Base-by-base conservation (phyloP, 30 jellyfish, hydroid and myxozoan species). In the Pseudorhiza aurosa region DNA sequence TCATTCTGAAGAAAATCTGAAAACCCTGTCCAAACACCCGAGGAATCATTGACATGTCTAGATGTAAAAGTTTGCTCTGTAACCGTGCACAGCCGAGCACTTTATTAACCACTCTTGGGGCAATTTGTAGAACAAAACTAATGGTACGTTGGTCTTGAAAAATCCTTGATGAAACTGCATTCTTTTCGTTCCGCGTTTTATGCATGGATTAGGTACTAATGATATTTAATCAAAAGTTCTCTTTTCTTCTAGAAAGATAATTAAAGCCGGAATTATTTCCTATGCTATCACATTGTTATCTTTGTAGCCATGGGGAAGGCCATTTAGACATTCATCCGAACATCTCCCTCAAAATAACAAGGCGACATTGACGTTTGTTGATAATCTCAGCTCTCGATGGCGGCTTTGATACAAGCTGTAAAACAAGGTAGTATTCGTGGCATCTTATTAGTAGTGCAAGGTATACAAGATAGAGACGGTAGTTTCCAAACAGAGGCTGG, bases 391-490 rank as follows among this genome's bases (percentile, higher is more conserved):
- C n/a, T 3, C 3, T 3, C 3, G 21, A 53, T 53, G 67, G 67
- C 67, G 68, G 86, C 86, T 24, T 36, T 72, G 15, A 28, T 72
- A 21, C 86, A 72, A 44, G 86, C 86, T 8, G 42, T 72, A 18
- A 51, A 53, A 33, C 86, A 53, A 53, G 86, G 86, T 27, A 72
- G 75, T 22, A 72, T 72, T 0, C 86, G 86, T 17, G 86, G 75
- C 3, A 50, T 72, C 9, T 58, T 31, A 28, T 33, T 72, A 33
- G 63, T 72, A 2, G 27, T 53, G 2, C 75, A 37, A 30, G 26
- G 31, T 5, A 25, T 18, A 33, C 49, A 68, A 0, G 4, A 25
- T 53, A 21, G 55, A 15, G 30, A 17, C 37, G 76, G 45, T 12
- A 17, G 7, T 2, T 27, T 58, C 21, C 75, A 72, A 32, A 50